Conservation (phyloP, 1,140 invertebrate species). For the Zophobas morio region DNA sequence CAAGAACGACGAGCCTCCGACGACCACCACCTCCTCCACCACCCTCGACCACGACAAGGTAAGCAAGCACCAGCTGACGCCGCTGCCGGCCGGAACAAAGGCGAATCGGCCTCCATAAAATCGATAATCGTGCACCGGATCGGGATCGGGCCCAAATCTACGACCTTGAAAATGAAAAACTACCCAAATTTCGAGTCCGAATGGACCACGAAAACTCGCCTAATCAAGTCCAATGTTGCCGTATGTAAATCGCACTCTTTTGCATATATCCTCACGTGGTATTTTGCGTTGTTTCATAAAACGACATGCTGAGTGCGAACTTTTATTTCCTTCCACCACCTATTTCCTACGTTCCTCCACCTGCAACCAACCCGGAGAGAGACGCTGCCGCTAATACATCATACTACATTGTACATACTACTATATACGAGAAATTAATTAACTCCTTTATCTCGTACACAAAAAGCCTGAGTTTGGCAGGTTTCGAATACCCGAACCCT, state of each 20-base stretch:
- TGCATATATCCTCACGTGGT: constrained; percentile 38
- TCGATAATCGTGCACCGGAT: constrained; percentile 47
- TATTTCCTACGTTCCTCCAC: constrained; percentile 19
- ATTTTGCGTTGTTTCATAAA: constrained; percentile 34
- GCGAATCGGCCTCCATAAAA: constrained; percentile 44
- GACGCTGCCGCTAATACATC: too few relatives aligned
- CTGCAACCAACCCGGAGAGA: not conserved
- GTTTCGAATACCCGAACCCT: constrained; percentile 7
- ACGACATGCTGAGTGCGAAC: constrained; percentile 28
- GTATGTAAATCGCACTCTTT: constrained; percentile 32
- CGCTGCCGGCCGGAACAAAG: constrained; percentile 43
- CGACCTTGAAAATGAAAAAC: constrained; percentile 1
- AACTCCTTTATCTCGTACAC: constrained; percentile 7
- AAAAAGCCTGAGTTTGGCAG: constrained; percentile 33
- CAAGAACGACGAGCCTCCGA: constrained; percentile 71
- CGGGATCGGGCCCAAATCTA: not conserved
- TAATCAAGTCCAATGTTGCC: constrained; percentile 34
- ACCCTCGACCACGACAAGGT: constrained; percentile 67
- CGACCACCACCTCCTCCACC: constrained; percentile 70
- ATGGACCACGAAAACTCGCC: not conserved
- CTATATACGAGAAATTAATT: constrained; percentile 8
- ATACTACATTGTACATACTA: too few relatives aligned
- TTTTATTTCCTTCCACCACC: constrained; percentile 33
- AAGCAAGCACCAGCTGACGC: constrained; percentile 46
- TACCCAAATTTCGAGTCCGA: not conserved